Percentiles rank a stretch among this genome's conserved stretches.
phyloP scores from a whole-genome alignment of 1,140 invertebrate genomes.

The Drosophila mojavensis region DNA sequence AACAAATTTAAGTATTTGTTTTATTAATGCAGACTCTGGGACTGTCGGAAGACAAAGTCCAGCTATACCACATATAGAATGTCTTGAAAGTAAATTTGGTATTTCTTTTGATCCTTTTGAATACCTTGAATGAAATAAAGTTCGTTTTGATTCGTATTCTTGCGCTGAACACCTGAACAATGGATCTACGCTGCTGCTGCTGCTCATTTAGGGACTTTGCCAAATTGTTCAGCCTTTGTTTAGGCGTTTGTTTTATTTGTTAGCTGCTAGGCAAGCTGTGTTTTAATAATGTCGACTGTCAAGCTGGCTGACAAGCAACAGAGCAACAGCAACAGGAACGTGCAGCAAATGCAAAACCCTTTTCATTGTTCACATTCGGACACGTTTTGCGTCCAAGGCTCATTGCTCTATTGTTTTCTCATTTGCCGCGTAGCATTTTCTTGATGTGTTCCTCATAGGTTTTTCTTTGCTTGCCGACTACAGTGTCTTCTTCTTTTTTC shows the following conservation, averaged over 20 bases:
- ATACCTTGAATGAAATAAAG: too few relatives aligned
- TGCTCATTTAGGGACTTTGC: not conserved
- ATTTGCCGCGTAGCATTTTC: slow-evolving; percentile 58
- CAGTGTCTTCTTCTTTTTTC: slow-evolving; percentile 9
- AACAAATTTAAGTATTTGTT: too few relatives aligned
- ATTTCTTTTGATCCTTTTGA: too few relatives aligned
- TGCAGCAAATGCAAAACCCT: slow-evolving; percentile 3
- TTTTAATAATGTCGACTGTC: slow-evolving; percentile 62
- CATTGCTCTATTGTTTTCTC: slow-evolving; percentile 58
- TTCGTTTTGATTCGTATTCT: too few relatives aligned
- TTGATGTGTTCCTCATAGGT: not conserved
- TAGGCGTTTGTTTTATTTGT: not conserved
- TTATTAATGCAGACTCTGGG: too few relatives aligned
- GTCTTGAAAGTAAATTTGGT: too few relatives aligned
- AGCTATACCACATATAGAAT: too few relatives aligned
- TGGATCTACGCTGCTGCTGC: not conserved
- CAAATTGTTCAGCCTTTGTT: slow-evolving; percentile 9
- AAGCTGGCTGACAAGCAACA: slow-evolving; percentile 42
- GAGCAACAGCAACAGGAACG: not conserved
- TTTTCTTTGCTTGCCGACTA: too few relatives aligned
- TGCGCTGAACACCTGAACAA: not conserved
- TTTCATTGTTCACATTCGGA: slow-evolving; percentile 38
- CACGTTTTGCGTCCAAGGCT: slow-evolving; percentile 42
- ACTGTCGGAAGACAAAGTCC: too few relatives aligned
- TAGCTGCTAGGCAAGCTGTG: slow-evolving; percentile 13